Evolutionary conservation across 2,113 vertebrate genomes (phyloP), one percentile per base, ranked within the genome.

Genomic region (Calyptomena viridis): DNA sequence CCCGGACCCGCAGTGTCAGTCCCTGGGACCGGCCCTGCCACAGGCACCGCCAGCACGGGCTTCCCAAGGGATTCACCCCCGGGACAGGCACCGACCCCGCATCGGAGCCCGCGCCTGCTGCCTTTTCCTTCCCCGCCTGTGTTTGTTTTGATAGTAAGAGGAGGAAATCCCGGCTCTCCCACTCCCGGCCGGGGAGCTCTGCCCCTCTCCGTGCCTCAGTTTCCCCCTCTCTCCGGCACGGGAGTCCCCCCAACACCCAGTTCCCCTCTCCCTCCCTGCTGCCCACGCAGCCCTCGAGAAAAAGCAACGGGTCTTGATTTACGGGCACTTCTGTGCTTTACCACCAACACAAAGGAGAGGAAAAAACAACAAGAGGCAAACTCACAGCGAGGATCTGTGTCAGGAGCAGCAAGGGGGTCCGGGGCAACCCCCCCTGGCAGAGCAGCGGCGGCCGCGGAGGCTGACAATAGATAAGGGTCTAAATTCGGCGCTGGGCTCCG

Each of bases 31-130:
- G 3, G 7, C 89, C 94, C 52, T 14, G n/a, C 42, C 50, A 1
- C 7, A 0, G 33, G 28, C 6, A 31, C 44, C 2, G 1, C 0
- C 22, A 25, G 8, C 8, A 0, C 4, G 1, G 37, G 15, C 37
- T 12, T 74, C 56, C 72, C 71, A 7, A 30, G 37, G 33, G 71
- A 47, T 75, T 58, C n/a, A 84, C 37, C 59, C 62, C 12, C 2
- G 21, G 40, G 22, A 69, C 33, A n/a, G 7, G 59, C 80, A 50
- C 25, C 17, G 2, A 33, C 16, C 69, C 87, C 14, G 18, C 69
- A 4, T 25, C 77, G 2, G 12, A 85, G 42, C 40, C 56, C 4
- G 1, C 5, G 30, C 68, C 52, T 16, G 20, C 77, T 49, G 64
- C 9, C 5, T 73, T 25, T 59, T 56, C 68, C 72, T 81, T 27